Evolutionary conservation across 2,113 vertebrate genomes (phyloP), one percentile per base, ranked within the genome.

Genomic region (Corythaixoides concolor): DNA sequence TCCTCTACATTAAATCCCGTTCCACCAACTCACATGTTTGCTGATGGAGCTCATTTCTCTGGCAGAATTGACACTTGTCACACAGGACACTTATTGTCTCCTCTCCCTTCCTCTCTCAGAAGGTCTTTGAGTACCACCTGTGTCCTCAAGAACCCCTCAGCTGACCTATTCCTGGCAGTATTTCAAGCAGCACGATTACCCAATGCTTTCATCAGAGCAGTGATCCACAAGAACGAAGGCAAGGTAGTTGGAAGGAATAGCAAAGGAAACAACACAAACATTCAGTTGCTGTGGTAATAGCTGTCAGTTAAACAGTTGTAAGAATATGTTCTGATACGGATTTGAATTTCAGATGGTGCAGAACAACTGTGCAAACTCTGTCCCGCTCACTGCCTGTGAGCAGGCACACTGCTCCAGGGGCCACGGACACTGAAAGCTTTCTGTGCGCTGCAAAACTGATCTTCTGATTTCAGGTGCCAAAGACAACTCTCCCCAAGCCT

Each of bases 11-110:
- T 60, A 43, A 16, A 0, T 9, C 47, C 43, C 66, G 5, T 37
- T 21, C 64, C n/a, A 21, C 41, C 60, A 81, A 7, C 8, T 15
- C 49, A 23, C 28, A 5, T 0, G 2, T 0, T 4, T n/a, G 37
- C 52, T 33, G 24, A 14, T 5, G 22, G 28, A 69, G 37, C 19
- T 90, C n/a, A 12, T 10, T 59, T 41, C 49, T 21, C 55, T 19
- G 11, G 53, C 79, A 79, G 69, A 47, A 63, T n/a, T 37, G 69
- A 67, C 69, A n/a, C 22, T 26, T 23, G 5, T 30, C 63, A 33
- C 76, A 14, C 5, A 60, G 12, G 30, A 45, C 41, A 45, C 8
- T 28, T 32, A 6, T 9, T 1, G 2, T 62, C 52, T 83, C 67
- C 22, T 77, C n/a, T 59, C 35, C 72, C 33, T 56, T 56, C 12